These are phyloP conservation scores for Sus cebifrons DNA, from an alignment of 2,797 vertebrate genomes.

Conservation along the genomic window DNA sequence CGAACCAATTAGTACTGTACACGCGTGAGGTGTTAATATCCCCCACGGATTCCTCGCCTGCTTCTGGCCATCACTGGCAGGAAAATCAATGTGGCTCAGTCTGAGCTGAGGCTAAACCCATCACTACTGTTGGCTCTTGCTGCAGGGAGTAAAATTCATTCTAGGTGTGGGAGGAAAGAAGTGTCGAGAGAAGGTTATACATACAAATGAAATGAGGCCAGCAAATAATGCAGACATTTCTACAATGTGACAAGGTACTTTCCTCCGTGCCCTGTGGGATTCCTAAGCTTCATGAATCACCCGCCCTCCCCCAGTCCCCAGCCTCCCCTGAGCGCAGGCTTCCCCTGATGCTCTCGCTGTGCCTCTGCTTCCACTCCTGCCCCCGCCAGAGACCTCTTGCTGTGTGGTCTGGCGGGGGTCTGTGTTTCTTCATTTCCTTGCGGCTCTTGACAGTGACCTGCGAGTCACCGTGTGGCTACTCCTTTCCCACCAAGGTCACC, in stretches of 20 bases:
- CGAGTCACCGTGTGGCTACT: not conserved
- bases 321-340: not conserved
- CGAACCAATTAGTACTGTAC: not conserved
- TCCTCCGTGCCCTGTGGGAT: not conserved
- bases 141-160: constrained; percentile 43
- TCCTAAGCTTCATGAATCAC: not conserved
- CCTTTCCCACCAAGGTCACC: not conserved
- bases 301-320: not conserved
- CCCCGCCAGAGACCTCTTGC: not conserved
- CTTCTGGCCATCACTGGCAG: not conserved
- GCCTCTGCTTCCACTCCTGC: not conserved
- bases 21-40: not conserved
- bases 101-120: not conserved
- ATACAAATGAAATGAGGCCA: constrained; percentile 12
- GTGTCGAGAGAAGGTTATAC: not conserved
- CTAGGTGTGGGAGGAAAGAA: not conserved
- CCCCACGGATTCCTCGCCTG: not conserved
- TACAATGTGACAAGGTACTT: not conserved
- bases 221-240: not conserved
- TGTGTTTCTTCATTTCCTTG: not conserved
- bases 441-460: not conserved
- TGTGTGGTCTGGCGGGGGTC: not conserved
- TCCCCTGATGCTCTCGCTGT: not conserved
- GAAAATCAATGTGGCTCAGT: constrained; percentile 48
- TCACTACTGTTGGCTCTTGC: constrained; percentile 4